A percentile compares a stretch with the other conserved stretches of the same genome.
Conservation (phyloP, 2,888 invertebrate genomes). For the Clunio marinus region DNA sequence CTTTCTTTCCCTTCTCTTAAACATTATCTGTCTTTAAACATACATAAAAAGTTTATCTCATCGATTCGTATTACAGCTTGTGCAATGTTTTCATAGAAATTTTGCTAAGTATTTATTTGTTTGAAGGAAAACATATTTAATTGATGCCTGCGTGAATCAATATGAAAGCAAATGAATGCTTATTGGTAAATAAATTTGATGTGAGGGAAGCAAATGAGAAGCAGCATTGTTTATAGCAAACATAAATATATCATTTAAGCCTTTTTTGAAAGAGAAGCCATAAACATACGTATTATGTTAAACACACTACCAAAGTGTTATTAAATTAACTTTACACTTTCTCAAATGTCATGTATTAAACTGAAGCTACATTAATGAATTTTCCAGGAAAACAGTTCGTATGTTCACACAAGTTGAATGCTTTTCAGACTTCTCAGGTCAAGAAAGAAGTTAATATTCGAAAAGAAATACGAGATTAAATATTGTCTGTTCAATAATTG, state of each 20-base stretch:
- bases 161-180: not conserved
- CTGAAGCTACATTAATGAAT: slow-evolving; percentile 16
- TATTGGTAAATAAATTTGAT: not conserved
- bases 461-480: no score
- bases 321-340: slow-evolving; percentile 35
- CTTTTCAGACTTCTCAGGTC: not conserved
- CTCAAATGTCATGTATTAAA: slow-evolving; percentile 17
- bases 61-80: no score
- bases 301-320: slow-evolving; percentile 16
- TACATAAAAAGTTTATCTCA: slow-evolving; percentile 18
- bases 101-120: not conserved
- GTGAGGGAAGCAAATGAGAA: not conserved
- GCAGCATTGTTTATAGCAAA: not conserved
- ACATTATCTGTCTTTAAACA: slow-evolving; percentile 10
- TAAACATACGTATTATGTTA: not conserved
- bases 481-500: no score
- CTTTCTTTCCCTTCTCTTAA: no score
- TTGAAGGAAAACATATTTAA: not conserved
- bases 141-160: not conserved
- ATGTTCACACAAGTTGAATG: no score
- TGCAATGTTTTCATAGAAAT: no score
- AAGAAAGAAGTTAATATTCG: not conserved
- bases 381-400: slow-evolving; percentile 25
- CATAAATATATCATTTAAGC: not conserved
- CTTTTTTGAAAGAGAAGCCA: slow-evolving; percentile 7